Base-by-base conservation (phyloP, 1,140 invertebrate genomes). In the Conus betulinus region DNA sequence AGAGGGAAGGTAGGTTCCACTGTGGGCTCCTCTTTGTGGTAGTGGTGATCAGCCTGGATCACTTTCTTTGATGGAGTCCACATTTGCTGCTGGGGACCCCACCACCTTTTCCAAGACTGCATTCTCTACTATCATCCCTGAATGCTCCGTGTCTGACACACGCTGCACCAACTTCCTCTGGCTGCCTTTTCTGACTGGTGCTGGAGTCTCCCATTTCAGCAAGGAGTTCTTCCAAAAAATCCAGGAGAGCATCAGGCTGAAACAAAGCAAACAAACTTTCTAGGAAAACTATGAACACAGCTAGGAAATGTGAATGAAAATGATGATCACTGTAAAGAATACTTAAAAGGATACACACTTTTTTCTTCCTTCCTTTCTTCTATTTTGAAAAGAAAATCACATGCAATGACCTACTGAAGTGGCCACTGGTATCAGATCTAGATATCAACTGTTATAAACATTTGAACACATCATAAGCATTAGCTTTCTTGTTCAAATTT, bases 61-160 rank as follows among this genome's bases (percentile, higher is more conserved):
- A 95, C 92, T 95, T 95, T 95, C 95, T 91, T 94, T 94, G 94
- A 94, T 88, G 94, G 95, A 95, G 93, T 95, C 95, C 95, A 95
- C 84, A 91, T 94, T 92, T 93, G 92, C 92, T 95, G 94, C 25
- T 94, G 94, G 87, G 92, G 94, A 91, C 95, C 94, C 95, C 95
- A 95, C 94, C 94, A 95, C 76, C 57, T 5, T 85, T 25, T 55
- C 83, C 74, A 63, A n/a, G 88, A 88, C 87, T 71, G 78, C 17
- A 84, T 82, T 11, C 57, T 60, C 57, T 15, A 60, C 57, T 11
- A 15, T 60, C 57, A 11, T 60, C 57, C 15, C 71, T 86, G 76
- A 39, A 55, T 55, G 82, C 85, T 55, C 85, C 0, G 6, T 71
- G 84, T 85, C 86, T 53, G 20, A 53, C 51, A 15, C 79, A 57